Conservation (phyloP, 2,113 vertebrate species). For the Actenoides lindsayi region DNA sequence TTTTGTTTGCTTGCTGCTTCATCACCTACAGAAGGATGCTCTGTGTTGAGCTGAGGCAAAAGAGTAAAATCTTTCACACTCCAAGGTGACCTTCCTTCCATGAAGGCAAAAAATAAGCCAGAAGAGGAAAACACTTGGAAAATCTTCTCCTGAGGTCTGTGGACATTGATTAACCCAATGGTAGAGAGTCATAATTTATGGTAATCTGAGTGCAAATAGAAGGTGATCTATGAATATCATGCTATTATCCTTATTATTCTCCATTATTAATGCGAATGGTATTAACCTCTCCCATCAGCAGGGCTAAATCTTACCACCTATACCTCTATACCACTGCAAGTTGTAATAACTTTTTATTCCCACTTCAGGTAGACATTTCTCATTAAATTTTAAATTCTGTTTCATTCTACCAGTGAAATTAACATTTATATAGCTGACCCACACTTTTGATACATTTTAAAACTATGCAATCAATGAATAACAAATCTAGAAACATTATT, state of each 20-base stretch:
- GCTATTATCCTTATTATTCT: not conserved
- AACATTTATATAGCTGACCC: not conserved
- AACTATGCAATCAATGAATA: not conserved
- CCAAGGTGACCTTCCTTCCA: not conserved
- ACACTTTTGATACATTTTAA: not conserved
- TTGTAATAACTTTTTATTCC: not conserved
- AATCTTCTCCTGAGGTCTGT: not conserved
- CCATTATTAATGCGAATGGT: not conserved
- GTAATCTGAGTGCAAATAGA: not conserved
- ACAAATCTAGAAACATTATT: not conserved
- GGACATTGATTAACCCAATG: not conserved
- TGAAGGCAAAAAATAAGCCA: not conserved
- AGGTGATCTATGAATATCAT: not conserved
- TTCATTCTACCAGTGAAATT: not conserved
- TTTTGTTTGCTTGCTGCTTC: not conserved
- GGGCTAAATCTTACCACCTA: constrained; percentile 8
- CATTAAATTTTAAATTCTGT: not conserved
- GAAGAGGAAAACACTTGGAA: not conserved
- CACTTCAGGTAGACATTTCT: not conserved
- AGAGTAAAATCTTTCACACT: not conserved
- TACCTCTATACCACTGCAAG: not conserved
- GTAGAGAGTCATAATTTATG: constrained; percentile 1
- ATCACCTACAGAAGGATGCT: not conserved
- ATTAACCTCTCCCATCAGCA: not conserved
- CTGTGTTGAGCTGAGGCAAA: not conserved